Percentiles rank a stretch among this genome's conserved stretches.
phyloP scores from a whole-genome alignment of 2,797 vertebrate species.

The Malacoraja senta region DNA sequence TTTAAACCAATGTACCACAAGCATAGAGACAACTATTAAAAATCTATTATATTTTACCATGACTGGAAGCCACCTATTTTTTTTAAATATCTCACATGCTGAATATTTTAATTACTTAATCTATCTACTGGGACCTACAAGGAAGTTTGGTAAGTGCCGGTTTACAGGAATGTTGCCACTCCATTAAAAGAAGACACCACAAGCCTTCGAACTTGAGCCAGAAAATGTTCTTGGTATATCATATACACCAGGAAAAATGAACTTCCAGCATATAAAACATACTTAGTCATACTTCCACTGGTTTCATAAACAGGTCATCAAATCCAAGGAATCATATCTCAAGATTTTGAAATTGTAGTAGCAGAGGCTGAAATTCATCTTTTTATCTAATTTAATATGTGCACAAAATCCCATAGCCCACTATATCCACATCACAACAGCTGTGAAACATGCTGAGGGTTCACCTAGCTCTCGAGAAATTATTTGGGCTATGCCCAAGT shows the following conservation, averaged over 20 bases:
- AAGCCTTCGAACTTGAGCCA: background rate
- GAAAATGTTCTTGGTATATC: background rate
- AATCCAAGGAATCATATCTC: background rate
- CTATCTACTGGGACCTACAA: background rate
- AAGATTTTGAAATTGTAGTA: background rate
- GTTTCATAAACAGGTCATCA: background rate
- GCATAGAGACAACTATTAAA: background rate
- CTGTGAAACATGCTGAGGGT: background rate
- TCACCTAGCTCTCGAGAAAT: background rate
- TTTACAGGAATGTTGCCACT: background rate
- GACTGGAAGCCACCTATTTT: background rate
- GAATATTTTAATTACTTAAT: background rate
- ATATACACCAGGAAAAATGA: background rate
- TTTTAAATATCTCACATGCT: background rate
- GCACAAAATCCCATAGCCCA: background rate
- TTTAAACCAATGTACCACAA: background rate
- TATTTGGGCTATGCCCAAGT: background rate
- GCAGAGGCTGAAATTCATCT: background rate
- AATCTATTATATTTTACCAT: background rate
- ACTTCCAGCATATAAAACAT: background rate
- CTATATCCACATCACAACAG: background rate
- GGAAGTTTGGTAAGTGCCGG: background rate
- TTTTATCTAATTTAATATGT: background rate
- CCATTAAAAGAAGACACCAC: background rate
- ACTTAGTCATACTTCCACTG: background rate